phyloP scores from a whole-genome alignment of 2,888 invertebrate genomes.

The Auanema freiburgensis region DNA sequence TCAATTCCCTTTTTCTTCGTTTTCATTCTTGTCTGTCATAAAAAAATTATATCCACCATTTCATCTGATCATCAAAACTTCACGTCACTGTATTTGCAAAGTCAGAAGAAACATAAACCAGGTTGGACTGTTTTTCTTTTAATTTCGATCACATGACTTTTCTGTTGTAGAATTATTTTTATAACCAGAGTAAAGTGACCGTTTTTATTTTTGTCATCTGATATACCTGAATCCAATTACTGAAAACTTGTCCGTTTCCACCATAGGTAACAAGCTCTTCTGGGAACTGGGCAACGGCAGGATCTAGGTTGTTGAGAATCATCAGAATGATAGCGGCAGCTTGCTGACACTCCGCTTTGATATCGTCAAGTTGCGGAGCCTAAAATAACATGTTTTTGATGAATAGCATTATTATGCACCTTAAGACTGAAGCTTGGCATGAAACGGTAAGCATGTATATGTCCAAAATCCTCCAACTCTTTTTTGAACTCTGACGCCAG shows the following conservation, averaged over 20 bases:
- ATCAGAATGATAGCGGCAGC: conserved; percentile 72
- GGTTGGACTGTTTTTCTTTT: too few species aligned
- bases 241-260: conserved; percentile 73
- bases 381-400: conserved; percentile 4
- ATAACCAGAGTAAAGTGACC: neutral
- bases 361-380: conserved; percentile 48
- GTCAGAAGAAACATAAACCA: neutral
- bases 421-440: conserved; percentile 54
- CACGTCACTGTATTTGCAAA: neutral
- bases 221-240: conserved; percentile 73
- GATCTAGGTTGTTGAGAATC: conserved; percentile 74
- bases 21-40: too few species aligned
- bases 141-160: too few species aligned
- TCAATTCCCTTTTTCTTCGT: too few species aligned
- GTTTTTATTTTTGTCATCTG: neutral
- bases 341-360: conserved; percentile 49
- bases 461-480: conserved; percentile 70
- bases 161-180: neutral
- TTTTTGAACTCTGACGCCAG: conserved; percentile 68
- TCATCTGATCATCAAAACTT: neutral
- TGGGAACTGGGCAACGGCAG: conserved; percentile 71
- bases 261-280: conserved; percentile 73
- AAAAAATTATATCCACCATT: too few species aligned
- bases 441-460: conserved; percentile 73
- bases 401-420: conserved; percentile 16